These are phyloP conservation scores for Desmophyllum pertusum DNA, from an alignment of 92 coral and sea anemone genomes.

Conservation along the genomic window DNA sequence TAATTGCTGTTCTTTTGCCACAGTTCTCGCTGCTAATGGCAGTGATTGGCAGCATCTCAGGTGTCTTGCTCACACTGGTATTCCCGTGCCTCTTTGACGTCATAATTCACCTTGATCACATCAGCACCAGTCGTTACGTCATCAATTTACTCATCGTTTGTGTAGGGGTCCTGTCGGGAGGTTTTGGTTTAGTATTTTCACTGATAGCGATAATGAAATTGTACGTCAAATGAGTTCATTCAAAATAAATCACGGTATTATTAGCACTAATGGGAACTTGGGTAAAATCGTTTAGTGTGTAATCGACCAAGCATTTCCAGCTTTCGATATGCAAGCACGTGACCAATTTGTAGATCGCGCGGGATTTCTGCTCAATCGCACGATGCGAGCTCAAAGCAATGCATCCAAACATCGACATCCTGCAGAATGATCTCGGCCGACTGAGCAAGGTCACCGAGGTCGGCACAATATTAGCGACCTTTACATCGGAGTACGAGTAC, in stretches of 20 bases:
- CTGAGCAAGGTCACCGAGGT: no score
- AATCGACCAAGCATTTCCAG: background rate
- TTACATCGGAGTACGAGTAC: no score
- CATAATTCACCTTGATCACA: slow-evolving; percentile 72
- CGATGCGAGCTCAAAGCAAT: no score
- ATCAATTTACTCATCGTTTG: slow-evolving; percentile 83
- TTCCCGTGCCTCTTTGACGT: slow-evolving; percentile 94
- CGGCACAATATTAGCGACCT: no score
- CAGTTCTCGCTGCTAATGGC: slow-evolving; percentile 98
- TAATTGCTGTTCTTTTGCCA: slow-evolving; percentile 82
- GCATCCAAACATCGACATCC: no score
- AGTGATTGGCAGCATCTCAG: slow-evolving; percentile 92
- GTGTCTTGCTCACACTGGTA: slow-evolving; percentile 83
- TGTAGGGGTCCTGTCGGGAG: slow-evolving; percentile 87
- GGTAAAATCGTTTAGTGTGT: background rate
- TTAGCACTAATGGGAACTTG: background rate
- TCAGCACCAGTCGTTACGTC: slow-evolving; percentile 77
- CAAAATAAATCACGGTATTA: background rate
- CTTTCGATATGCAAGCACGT: background rate
- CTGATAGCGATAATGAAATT: slow-evolving; percentile 81
- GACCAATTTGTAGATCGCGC: background rate
- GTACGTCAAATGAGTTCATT: slow-evolving; percentile 26
- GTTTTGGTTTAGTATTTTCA: slow-evolving; percentile 91
- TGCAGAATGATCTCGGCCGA: background rate
- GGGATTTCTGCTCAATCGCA: no score